Base-by-base conservation (phyloP, 2,888 invertebrate species). In the Cheilosia vernalis region DNA sequence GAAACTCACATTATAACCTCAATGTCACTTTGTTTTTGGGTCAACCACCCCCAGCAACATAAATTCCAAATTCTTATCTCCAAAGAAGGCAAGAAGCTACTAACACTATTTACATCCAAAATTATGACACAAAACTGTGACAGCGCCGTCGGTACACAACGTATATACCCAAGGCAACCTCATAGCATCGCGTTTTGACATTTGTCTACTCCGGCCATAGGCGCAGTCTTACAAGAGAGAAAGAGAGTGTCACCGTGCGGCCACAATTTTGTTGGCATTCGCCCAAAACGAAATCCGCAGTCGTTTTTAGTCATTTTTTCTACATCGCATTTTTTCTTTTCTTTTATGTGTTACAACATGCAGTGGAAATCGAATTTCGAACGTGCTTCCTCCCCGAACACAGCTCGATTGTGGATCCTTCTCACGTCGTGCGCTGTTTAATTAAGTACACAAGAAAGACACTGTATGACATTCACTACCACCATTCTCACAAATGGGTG, bases 341-440 rank as follows among this genome's bases (percentile, higher is more conserved):
- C 44, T 66, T 60, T 61, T 76, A 56, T 42, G 55, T 64, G 47
- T 82, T 64, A 70, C 56, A 82, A 51, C 66, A 60, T 77, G 51
- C 61, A 76, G 49, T 60, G 42, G 24, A 81, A 81, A 76, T 81
- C 63, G 67, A 70, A 69, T 64, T 76, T 64, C 24, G 72, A 49
- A 79, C 78, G 78, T 79, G 78, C 72, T 67, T 63, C 69, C 33
- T 24, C 74, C 33, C 67, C 67, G 37, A 76, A 58, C 81, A 37
- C 55, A 44, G 44, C 37, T 17, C 24, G 64, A 55, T 82, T 70
- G 64, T 61, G 61, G 47, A 82, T 78, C 60, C 82, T 72, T 30
- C 77, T 82, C 78, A 82, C 78, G 72, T 70, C 55, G 55, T 60
- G 51, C 66, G 51, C 66, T 80, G 73, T 82, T 82, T 82, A 82